phyloP scores from a whole-genome alignment of 2,113 vertebrate genomes.

The Procavia capensis region DNA sequence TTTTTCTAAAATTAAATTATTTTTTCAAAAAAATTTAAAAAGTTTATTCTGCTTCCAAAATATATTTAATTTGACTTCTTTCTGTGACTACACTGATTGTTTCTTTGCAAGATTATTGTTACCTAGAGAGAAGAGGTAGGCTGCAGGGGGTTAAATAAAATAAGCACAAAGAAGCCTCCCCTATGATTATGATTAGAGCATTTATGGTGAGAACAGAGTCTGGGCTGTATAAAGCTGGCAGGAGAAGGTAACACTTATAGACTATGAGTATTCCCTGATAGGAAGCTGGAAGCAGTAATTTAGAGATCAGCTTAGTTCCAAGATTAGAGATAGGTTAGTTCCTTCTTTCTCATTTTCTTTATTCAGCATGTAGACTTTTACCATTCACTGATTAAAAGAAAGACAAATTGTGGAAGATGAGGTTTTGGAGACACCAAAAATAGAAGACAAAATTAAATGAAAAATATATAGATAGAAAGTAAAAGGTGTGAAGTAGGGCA shows the following conservation, averaged over 20 bases:
- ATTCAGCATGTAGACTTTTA: not conserved
- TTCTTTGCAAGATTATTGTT: not conserved
- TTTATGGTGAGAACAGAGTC: not conserved
- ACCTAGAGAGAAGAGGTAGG: not conserved
- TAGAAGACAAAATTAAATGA: not conserved
- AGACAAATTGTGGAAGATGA: not conserved
- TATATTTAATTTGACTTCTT: not conserved
- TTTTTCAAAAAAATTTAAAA: not conserved
- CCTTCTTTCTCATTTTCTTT: not conserved
- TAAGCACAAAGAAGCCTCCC: not conserved
- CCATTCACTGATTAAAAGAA: not conserved
- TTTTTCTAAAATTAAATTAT: conserved; percentile 1
- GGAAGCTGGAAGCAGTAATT: not conserved
- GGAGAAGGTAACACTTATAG: not conserved
- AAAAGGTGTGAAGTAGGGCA: not conserved
- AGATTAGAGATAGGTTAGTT: not conserved
- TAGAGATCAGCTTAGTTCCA: not conserved
- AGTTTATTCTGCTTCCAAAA: not conserved
- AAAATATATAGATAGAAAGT: not conserved
- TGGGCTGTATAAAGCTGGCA: not conserved
- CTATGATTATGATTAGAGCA: not conserved
- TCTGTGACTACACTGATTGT: not conserved
- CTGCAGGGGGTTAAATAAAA: not conserved
- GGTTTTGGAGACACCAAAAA: not conserved
- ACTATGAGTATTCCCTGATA: not conserved